Conservation (phyloP, 2,113 vertebrate species). For the Philantomba maxwellii region DNA sequence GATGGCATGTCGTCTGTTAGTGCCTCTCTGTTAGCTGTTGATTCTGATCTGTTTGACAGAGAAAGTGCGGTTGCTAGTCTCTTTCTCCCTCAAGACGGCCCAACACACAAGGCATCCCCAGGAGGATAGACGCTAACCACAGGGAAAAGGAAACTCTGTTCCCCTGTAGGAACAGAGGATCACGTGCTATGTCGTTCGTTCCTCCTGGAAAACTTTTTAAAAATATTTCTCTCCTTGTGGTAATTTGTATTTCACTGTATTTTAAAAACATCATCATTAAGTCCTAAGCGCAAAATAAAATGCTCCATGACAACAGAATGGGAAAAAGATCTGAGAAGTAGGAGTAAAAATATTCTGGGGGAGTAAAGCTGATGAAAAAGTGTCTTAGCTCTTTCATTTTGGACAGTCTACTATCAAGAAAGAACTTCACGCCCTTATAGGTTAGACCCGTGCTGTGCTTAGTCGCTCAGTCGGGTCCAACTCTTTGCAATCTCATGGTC, state of each 20-base stretch:
- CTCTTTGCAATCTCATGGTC: background rate
- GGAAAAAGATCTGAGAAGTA: background rate
- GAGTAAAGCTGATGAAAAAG: background rate
- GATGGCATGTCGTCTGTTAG: background rate
- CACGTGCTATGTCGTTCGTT: background rate
- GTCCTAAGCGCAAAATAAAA: background rate
- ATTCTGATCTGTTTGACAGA: slow-evolving; percentile 45
- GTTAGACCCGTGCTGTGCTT: background rate
- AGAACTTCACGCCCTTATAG: background rate
- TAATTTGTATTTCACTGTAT: background rate
- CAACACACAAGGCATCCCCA: slow-evolving; percentile 69
- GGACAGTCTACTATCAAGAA: background rate
- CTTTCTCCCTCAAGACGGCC: slow-evolving; percentile 67
- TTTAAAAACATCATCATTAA: background rate
- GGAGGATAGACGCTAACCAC: slow-evolving; percentile 40
- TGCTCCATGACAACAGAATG: background rate
- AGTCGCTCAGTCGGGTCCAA: rapidly evolving
- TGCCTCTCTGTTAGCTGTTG: slow-evolving; percentile 34
- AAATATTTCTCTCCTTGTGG: background rate
- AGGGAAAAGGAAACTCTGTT: slow-evolving; percentile 43
- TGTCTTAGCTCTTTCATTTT: background rate
- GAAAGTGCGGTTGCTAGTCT: slow-evolving; percentile 66
- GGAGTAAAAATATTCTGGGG: background rate
- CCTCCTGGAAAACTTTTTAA: slow-evolving; percentile 14
- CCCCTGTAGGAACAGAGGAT: background rate